These are phyloP conservation scores for Lophius piscatorius DNA, from an alignment of 2,113 vertebrate species.

Conservation along the genomic window DNA sequence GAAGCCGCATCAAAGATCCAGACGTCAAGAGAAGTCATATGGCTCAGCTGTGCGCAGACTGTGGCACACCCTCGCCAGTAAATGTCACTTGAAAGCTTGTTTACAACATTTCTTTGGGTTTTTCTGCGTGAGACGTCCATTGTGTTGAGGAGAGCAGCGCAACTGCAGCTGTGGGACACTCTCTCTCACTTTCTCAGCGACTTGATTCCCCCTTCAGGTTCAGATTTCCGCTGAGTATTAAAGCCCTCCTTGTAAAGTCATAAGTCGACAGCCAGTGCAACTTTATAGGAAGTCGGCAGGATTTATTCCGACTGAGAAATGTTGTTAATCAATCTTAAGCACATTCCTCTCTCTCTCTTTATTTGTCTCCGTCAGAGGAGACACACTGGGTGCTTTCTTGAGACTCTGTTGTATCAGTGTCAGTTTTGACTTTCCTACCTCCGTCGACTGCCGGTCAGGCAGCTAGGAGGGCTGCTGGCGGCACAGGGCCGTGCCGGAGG, in stretches of 20 bases:
- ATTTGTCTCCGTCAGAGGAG: slow-evolving; percentile 4
- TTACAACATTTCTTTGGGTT: slow-evolving; percentile 35
- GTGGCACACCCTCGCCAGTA: slow-evolving; percentile 36
- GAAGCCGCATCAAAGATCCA: slow-evolving; percentile 60
- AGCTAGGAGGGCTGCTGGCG: slow-evolving; percentile 53
- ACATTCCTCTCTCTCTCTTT: slow-evolving; percentile 28
- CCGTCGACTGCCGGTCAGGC: slow-evolving; percentile 31
- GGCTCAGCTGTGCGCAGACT: slow-evolving; percentile 66
- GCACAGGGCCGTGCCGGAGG: slow-evolving; percentile 64
- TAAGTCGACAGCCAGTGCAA: slow-evolving; percentile 18
- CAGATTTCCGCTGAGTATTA: slow-evolving; percentile 42
- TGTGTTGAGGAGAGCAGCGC: not conserved
- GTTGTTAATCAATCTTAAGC: slow-evolving; percentile 28
- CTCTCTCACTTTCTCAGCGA: slow-evolving; percentile 17
- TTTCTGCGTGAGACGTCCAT: slow-evolving; percentile 27
- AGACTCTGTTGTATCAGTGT: slow-evolving; percentile 68
- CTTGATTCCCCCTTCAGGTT: slow-evolving; percentile 31
- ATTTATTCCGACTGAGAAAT: slow-evolving; percentile 55
- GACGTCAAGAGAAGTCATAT: slow-evolving; percentile 53
- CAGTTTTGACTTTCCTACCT: slow-evolving; percentile 65
- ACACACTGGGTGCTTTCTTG: slow-evolving; percentile 75
- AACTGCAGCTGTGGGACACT: slow-evolving; percentile 25
- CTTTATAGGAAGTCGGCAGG: slow-evolving; percentile 33
- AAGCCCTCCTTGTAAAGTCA: slow-evolving; percentile 29
- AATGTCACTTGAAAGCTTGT: slow-evolving; percentile 48